Conservation (phyloP, 2,888 invertebrate species). For the Eutolmus rufibarbis region DNA sequence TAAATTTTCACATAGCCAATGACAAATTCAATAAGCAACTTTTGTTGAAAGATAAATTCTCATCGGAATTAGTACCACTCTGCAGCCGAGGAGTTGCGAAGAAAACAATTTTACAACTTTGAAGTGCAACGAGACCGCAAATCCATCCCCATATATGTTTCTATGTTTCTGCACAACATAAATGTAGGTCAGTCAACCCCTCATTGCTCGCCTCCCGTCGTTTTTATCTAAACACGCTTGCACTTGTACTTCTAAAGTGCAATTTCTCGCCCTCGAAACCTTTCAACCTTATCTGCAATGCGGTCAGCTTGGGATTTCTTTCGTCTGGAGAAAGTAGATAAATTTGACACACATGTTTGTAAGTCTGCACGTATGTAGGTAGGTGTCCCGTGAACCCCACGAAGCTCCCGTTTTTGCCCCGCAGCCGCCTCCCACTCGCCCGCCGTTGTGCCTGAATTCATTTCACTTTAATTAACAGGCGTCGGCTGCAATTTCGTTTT, state of each 20-base stretch:
- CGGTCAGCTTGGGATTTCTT: constrained; percentile 20
- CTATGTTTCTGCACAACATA: not conserved
- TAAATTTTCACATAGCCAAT: not conserved
- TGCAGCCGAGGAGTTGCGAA: not conserved
- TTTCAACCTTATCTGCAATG: constrained; percentile 27
- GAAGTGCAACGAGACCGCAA: not conserved
- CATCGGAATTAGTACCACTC: not conserved
- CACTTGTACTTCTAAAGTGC: constrained; percentile 6
- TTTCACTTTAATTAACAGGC: not conserved
- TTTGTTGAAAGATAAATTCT: not conserved
- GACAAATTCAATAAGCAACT: not conserved
- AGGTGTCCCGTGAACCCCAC: not conserved
- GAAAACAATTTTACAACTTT: not conserved
- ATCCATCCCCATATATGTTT: not conserved
- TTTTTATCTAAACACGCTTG: not conserved
- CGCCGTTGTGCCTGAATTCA: not conserved
- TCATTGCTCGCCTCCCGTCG: not conserved
- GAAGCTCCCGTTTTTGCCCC: not conserved
- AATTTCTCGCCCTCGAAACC: not conserved
- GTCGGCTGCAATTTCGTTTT: not conserved
- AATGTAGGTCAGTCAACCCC: not conserved
- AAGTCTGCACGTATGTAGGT: not conserved
- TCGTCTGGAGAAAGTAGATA: not conserved
- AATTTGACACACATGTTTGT: constrained; percentile 17
- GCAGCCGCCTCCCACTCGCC: not conserved